Evolutionary conservation across 2,888 invertebrate genomes (phyloP).

Genomic region (Trilocha varians): DNA sequence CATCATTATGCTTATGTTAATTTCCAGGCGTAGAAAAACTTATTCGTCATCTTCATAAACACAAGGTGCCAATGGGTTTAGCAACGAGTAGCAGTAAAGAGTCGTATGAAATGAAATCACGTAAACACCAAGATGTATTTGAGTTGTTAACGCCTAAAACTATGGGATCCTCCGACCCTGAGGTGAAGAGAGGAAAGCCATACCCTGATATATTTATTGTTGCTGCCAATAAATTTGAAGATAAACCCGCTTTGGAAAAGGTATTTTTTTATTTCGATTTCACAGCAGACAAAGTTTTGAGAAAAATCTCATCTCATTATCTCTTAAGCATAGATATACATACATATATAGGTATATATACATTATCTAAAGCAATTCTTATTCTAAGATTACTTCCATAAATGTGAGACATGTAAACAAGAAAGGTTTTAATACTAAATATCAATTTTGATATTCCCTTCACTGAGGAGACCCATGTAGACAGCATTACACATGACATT

Average conservation of each 20-base stretch:
- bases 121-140: conserved; percentile 79
- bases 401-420: too few species aligned
- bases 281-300: too few species aligned
- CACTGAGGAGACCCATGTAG: too few species aligned
- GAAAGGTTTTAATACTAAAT: too few species aligned
- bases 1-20: conserved; percentile 2
- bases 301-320: too few species aligned
- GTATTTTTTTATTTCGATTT: too few species aligned
- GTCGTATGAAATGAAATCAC: conserved; percentile 80
- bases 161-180: conserved; percentile 85
- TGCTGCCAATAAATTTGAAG: conserved; percentile 81
- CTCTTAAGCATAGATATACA: too few species aligned
- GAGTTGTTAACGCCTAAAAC: conserved; percentile 80
- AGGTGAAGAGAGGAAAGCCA: conserved; percentile 89
- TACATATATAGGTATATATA: too few species aligned
- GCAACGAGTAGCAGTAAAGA: conserved; percentile 88
- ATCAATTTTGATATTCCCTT: too few species aligned
- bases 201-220: conserved; percentile 89
- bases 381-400: too few species aligned
- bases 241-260: conserved; percentile 73
- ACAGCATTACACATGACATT: too few species aligned
- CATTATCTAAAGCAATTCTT: too few species aligned
- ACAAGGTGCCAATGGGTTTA: conserved; percentile 85
- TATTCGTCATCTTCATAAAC: conserved; percentile 79
- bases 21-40: conserved; percentile 82